Conservation (phyloP, 2,888 invertebrate genomes). For the Oithona nana region DNA sequence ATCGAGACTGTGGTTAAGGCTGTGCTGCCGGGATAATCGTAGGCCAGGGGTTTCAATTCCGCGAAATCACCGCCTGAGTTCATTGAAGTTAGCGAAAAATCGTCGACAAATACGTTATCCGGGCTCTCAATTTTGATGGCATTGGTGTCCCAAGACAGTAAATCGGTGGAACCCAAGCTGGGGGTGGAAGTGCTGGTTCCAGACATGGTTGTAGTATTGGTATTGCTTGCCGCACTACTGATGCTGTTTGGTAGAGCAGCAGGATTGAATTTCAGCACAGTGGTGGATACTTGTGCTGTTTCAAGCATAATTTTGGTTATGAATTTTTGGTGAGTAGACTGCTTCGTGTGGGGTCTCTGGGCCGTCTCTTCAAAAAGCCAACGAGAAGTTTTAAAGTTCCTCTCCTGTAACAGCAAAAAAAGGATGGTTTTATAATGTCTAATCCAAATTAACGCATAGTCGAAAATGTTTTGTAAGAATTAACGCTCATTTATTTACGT, state of each 20-base stretch:
- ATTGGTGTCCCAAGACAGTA: constrained; percentile 1
- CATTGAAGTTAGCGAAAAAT: neutral
- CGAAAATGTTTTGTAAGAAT: too few species aligned
- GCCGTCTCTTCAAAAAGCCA: neutral
- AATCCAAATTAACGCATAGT: too few species aligned
- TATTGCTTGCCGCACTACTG: neutral
- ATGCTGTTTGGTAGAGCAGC: neutral
- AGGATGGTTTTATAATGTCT: too few species aligned
- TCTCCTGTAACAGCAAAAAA: too few species aligned
- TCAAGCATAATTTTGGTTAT: constrained; percentile 1
- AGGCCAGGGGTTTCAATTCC: constrained; percentile 59
- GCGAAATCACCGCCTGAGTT: constrained; percentile 34
- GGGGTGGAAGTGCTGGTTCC: neutral
- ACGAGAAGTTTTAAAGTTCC: too few species aligned
- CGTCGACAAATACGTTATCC: constrained; percentile 13
- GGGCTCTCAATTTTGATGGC: constrained; percentile 17
- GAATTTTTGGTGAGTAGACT: neutral
- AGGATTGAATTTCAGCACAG: neutral
- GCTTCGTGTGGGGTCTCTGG: neutral
- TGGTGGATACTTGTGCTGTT: constrained; percentile 11
- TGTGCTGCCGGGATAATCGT: constrained; percentile 3
- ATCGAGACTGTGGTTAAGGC: neutral
- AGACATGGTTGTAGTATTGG: neutral
- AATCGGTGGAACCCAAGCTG: neutral
- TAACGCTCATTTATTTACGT: too few species aligned